Base-by-base conservation (phyloP, 2,888 invertebrate species). In the Chirona hameri region DNA sequence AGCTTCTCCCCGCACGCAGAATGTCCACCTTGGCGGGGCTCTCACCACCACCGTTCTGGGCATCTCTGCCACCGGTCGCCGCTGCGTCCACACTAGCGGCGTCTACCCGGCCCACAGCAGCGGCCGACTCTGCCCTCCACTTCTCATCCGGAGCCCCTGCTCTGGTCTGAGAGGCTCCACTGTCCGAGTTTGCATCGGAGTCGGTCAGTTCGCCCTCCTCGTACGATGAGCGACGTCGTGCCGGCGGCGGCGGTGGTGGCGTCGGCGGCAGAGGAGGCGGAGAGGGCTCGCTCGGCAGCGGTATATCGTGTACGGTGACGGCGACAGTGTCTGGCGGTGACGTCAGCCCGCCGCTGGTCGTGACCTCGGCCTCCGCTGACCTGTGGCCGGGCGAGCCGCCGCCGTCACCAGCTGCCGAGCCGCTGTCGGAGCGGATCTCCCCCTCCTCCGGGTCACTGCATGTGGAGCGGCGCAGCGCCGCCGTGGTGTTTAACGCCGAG, bases 171-270 rank as follows among this genome's bases (percentile, higher is more conserved):
- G n/a, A n/a, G n/a, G n/a, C n/a, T n/a, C n/a, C n/a, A n/a, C 48
- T 48, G 48, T 48, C 48, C 48, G 48, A 48, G 48, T 48, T 12
- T 48, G 48, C 48, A 9, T 12, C 9, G 7, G 76, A 76, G 76
- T 76, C 76, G 7, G 39, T 76, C 76, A 76, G 76, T 39, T 76
- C 76, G 21, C 76, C 76, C 7, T 76, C 76, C 24, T 76, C 76
- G 1, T 27, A 24, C 9, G 76, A 27, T 4, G 76, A 76, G 39
- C 31, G 39, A 10, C 69, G 29, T 2, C 65, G 65, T 9, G n/a
- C 69, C 69, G 69, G 69, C 69, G 27, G 29, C 29, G 69, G 27
- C 69, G 27, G 69, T 3, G 29, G 65, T 9, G 65, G 27, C 4
- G 65, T 27, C 27, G 29, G 29, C 12, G 29, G 29, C 69, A 29